A percentile compares a stretch with the other conserved stretches of the same genome.
phyloP scores from a whole-genome alignment of 2,888 invertebrate species.

The Dicycla oo region DNA sequence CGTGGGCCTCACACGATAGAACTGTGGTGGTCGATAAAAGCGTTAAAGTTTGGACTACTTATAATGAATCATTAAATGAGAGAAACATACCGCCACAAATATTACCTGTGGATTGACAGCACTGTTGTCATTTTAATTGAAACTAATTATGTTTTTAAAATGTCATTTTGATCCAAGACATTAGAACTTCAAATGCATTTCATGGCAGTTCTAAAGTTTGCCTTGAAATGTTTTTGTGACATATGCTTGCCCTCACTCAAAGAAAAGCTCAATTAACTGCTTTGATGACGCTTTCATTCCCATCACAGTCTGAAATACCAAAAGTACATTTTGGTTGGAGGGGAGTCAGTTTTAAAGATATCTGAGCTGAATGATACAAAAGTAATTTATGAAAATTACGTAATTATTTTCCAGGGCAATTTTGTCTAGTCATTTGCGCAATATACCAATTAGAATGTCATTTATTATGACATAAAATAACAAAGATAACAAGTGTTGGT shows the following conservation, averaged over 20 bases:
- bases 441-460: constrained; percentile 8
- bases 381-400: not conserved
- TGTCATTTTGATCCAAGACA: constrained; percentile 8
- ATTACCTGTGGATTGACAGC: constrained; percentile 18
- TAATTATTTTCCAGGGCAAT: not conserved
- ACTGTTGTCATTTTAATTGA: constrained; percentile 8
- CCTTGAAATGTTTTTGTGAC: not conserved
- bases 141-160: constrained; percentile 2
- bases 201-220: not conserved
- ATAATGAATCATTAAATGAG: constrained; percentile 42
- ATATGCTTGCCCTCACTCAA: constrained; percentile 23
- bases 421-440: constrained; percentile 34
- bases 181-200: not conserved
- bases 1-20: constrained; percentile 61
- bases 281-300: constrained; percentile 43
- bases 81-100: constrained; percentile 9
- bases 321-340: constrained; percentile 44
- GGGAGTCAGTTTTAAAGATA: constrained; percentile 34
- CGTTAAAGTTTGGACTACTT: constrained; percentile 46
- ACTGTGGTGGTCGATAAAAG: constrained; percentile 49
- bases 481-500: constrained; percentile 26
- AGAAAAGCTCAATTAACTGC: constrained; percentile 26
- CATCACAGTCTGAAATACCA: constrained; percentile 54
- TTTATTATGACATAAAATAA: constrained; percentile 9
- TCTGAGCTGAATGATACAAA: constrained; percentile 20